Conservation (phyloP, 2,113 vertebrate genomes). For the Suricata suricatta region DNA sequence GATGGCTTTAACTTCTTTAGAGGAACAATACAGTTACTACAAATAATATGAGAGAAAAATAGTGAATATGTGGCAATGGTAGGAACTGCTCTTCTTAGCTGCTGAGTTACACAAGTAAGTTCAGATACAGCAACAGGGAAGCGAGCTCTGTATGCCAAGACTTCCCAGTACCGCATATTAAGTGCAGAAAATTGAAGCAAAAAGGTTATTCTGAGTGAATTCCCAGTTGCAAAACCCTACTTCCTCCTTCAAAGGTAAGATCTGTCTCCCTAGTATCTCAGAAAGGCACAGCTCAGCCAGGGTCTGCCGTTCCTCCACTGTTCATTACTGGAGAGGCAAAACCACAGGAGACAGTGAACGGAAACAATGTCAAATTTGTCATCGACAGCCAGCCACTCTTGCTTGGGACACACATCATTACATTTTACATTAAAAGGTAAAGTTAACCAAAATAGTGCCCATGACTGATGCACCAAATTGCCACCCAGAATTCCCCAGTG, state of each 20-base stretch:
- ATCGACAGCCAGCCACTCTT: conserved; percentile 41
- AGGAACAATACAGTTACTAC: not conserved
- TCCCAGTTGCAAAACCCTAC: conserved; percentile 2
- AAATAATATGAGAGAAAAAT: not conserved
- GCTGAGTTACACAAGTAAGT: not conserved
- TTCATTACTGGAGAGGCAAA: not conserved
- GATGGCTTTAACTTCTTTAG: not conserved
- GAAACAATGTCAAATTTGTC: conserved; percentile 38
- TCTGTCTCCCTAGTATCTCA: conserved; percentile 11
- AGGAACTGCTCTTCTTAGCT: not conserved
- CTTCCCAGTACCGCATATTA: not conserved
- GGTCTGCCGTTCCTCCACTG: not conserved
- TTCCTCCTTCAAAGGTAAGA: not conserved
- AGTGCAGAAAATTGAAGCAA: not conserved
- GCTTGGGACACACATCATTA: conserved; percentile 69
- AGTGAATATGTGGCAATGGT: not conserved
- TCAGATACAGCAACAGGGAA: conserved; percentile 27
- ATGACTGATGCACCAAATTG: not conserved
- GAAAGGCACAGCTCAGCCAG: not conserved
- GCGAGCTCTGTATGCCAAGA: not conserved
- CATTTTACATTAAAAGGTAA: conserved; percentile 73
- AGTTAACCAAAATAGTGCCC: conserved; percentile 54
- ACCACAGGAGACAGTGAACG: not conserved
- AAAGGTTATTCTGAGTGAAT: conserved; percentile 59
- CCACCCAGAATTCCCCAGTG: not conserved